Conservation (phyloP, 2,888 invertebrate genomes). For the Timema cristinae region DNA sequence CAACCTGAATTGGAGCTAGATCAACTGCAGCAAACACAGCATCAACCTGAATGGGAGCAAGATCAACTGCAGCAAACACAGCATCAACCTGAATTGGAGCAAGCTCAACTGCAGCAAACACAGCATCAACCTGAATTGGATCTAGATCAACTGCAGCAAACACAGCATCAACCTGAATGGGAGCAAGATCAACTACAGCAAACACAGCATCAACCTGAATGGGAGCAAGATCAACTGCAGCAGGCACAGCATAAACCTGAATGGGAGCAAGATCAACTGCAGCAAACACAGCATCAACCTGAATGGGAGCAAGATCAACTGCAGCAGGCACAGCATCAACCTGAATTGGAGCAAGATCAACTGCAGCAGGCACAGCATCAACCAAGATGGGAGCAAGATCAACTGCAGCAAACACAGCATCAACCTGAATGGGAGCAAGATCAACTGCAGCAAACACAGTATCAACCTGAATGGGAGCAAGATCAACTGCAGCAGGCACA, state of each 20-base stretch:
- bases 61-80: neutral
- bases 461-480: neutral
- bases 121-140: conserved; percentile 15
- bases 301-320: neutral
- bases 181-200: conserved; percentile 16
- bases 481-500: too few species aligned
- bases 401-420: neutral
- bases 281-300: conserved; percentile 25
- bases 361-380: neutral
- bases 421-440: neutral
- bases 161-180: conserved; percentile 21
- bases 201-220: conserved; percentile 33
- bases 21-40: conserved; percentile 7
- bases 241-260: conserved; percentile 29
- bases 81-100: neutral
- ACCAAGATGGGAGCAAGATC: neutral
- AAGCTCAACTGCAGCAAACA: conserved; percentile 16
- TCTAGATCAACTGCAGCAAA: conserved; percentile 35
- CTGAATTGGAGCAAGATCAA: neutral
- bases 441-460: neutral
- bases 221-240: conserved; percentile 39
- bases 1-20: too few species aligned
- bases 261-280: conserved; percentile 22
- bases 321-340: neutral
- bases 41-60: neutral